Percentiles rank a stretch among this genome's conserved stretches.
phyloP scores from a whole-genome alignment of 2,113 vertebrate species.

The Etia nguti region DNA sequence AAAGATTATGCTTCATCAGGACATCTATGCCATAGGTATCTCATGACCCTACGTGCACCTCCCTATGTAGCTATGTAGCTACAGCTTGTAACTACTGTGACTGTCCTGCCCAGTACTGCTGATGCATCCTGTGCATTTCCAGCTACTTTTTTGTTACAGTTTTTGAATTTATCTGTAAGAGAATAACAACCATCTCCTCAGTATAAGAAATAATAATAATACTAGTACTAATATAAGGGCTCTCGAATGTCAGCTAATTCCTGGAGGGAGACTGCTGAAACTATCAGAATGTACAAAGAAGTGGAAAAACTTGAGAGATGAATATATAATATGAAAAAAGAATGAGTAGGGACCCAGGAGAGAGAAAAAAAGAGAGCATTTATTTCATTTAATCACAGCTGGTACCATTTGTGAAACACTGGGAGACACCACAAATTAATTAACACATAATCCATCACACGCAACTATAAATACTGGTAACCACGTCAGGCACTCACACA shows the following conservation, averaged over 20 bases:
- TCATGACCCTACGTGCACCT: neutral
- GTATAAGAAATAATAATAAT: too few species aligned
- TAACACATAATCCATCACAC: neutral
- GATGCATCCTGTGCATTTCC: too few species aligned
- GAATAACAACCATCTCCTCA: too few species aligned
- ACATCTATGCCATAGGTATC: neutral
- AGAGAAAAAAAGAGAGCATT: neutral
- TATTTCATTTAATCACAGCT: neutral
- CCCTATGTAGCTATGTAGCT: neutral
- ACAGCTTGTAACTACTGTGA: neutral
- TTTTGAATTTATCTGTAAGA: too few species aligned
- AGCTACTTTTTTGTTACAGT: neutral
- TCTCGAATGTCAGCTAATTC: neutral
- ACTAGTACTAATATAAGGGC: neutral
- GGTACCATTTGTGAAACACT: neutral
- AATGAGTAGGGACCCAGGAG: accelerated
- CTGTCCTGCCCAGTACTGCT: neutral
- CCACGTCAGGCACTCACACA: neutral
- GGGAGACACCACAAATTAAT: neutral
- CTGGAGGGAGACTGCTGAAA: neutral
- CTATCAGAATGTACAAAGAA: neutral
- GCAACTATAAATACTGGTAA: too few species aligned
- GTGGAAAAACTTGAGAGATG: neutral
- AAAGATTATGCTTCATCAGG: neutral
- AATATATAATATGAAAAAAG: neutral